These are phyloP conservation scores for Ecdyonurus torrentis DNA, from an alignment of 2,888 invertebrate species.

Conservation along the genomic window DNA sequence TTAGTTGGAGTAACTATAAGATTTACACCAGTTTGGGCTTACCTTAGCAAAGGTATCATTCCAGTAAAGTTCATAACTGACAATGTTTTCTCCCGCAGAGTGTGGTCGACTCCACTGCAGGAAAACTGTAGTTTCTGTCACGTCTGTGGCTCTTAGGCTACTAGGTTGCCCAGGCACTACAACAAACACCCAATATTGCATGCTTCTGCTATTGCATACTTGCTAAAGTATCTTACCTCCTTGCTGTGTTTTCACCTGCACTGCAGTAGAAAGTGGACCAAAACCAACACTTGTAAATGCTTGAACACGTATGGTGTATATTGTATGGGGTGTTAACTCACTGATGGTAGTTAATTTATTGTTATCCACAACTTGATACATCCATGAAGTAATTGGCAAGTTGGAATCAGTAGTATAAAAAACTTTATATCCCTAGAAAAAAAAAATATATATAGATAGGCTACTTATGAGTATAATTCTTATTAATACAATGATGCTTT, in stretches of 20 bases:
- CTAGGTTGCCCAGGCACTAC: slow-evolving; percentile 90
- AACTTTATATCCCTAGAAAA: slow-evolving; percentile 81
- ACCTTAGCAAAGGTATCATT: slow-evolving; percentile 86
- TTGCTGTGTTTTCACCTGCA: slow-evolving; percentile 96
- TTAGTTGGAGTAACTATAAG: too few species aligned
- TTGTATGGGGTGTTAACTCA: slow-evolving; percentile 77
- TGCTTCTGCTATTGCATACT: too few species aligned
- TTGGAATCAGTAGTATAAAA: slow-evolving; percentile 86
- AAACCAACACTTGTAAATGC: slow-evolving; percentile 89
- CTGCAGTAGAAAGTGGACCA: slow-evolving; percentile 87
- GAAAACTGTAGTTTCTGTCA: slow-evolving; percentile 79
- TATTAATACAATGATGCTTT: too few species aligned
- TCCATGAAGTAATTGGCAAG: slow-evolving; percentile 77
- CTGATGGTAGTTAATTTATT: slow-evolving; percentile 84
- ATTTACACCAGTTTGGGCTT: too few species aligned
- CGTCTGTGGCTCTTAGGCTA: slow-evolving; percentile 69
- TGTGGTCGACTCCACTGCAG: slow-evolving; percentile 86
- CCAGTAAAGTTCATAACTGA: slow-evolving; percentile 93
- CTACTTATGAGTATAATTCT: neutral
- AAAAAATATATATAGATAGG: neutral
- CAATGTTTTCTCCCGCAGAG: slow-evolving; percentile 82
- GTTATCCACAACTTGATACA: slow-evolving; percentile 84
- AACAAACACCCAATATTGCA: neutral
- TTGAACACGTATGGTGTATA: slow-evolving; percentile 88
- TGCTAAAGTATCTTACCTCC: slow-evolving; percentile 54